Base-by-base conservation (phyloP, 2,113 vertebrate genomes). In the Isichthys henryi region DNA sequence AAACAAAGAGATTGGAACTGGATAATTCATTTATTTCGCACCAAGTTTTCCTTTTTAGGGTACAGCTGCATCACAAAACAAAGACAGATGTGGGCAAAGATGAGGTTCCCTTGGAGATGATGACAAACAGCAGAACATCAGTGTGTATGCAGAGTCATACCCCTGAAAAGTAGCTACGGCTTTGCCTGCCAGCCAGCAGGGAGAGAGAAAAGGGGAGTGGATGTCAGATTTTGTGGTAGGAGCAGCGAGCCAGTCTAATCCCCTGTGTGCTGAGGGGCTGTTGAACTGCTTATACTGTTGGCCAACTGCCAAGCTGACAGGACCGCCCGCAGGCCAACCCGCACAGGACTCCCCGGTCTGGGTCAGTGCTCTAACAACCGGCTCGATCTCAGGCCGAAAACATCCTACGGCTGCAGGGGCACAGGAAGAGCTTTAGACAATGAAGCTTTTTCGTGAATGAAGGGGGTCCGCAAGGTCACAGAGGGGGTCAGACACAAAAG, bases 361-460 rank as follows among this genome's bases (percentile, higher is more conserved):
- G 80, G 39, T 86, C 80, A 89, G 11, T 3, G 35, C 80, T 56
- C 53, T 85, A 70, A 70, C 82, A 31, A 43, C 53, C 10, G 50
- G 83, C 23, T 11, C 13, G 1, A 43, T 49, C 66, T 31, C 62
- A 80, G 88, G 21, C 66, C 48, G 46, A 70, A 49, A 86, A 86
- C 89, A 89, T 89, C 89, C 89, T 66, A 53, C 8, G 82, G 46
- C 31, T n/a, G 11, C n/a, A 46, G 53, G 82, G 58, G 52, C 13
- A 70, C 52, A 86, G 89, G 89, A 89, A 89, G 88, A 58, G 88
- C 53, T 46, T 31, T 19, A 46, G 19, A 89, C 89, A 89, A 86
- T 86, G 52, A 8, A 39, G 80, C 19, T 43, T 85, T 89, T 84
- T 53, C 45, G 23, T 58, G 84, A 19, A 50, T n/a, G 31, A 48